phyloP scores from a whole-genome alignment of 92 coral and sea anemone species.

The Diadumene lineata region DNA sequence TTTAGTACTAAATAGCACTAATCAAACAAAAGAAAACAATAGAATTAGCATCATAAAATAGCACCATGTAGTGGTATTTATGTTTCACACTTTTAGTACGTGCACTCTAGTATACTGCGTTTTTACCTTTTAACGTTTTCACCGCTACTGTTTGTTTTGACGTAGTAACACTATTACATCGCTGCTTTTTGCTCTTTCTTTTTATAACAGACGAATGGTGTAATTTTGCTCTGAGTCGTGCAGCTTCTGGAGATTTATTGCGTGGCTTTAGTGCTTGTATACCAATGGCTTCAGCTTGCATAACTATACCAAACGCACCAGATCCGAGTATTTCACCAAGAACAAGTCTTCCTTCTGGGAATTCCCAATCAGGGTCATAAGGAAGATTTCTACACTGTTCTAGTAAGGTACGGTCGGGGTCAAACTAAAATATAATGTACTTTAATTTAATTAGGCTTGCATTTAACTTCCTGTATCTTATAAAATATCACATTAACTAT shows the following conservation, averaged over 20 bases:
- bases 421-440: slow-evolving; percentile 55
- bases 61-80: too few species aligned
- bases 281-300: slow-evolving; percentile 91
- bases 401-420: slow-evolving; percentile 84
- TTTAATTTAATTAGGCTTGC: background rate
- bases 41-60: too few species aligned
- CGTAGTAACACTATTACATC: slow-evolving; percentile 36
- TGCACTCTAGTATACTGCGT: too few species aligned
- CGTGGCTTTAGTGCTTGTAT: slow-evolving; percentile 66
- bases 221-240: slow-evolving; percentile 73
- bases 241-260: slow-evolving; percentile 29
- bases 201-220: slow-evolving; percentile 64
- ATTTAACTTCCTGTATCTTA: too few species aligned
- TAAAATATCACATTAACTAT: too few species aligned
- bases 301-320: slow-evolving; percentile 95
- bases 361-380: slow-evolving; percentile 97
- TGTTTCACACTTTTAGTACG: too few species aligned
- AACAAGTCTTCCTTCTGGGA: slow-evolving; percentile 83
- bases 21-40: too few species aligned
- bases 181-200: slow-evolving; percentile 39
- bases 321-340: slow-evolving; percentile 83
- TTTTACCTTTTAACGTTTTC: slow-evolving; percentile 81
- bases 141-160: slow-evolving; percentile 77
- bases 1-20: too few species aligned
- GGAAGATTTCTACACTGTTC: slow-evolving; percentile 93